Evolutionary conservation across 2,113 vertebrate genomes (phyloP).

Genomic region (Brachypteracias leptosomus): DNA sequence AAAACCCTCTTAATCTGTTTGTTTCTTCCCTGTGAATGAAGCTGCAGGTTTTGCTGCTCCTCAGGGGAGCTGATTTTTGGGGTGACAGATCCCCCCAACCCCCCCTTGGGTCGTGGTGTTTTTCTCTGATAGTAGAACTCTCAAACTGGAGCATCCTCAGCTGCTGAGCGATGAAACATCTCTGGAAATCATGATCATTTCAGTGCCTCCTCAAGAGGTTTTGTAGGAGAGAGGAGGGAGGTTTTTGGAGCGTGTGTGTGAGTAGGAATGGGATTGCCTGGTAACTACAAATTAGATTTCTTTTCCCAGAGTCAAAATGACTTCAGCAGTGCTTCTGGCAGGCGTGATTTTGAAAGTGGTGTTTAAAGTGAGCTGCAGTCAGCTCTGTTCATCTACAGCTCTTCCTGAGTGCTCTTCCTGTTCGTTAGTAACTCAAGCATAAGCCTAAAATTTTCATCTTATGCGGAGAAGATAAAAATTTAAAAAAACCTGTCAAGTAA

Average conservation of each 20-base stretch:
- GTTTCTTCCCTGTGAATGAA: neutral
- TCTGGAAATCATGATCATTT: fast-evolving
- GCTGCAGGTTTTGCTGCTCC: neutral
- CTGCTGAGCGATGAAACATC: neutral
- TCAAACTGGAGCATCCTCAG: neutral
- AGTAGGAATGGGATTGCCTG: neutral
- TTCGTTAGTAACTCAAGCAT: fast-evolving
- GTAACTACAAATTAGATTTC: neutral
- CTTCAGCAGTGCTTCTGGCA: neutral
- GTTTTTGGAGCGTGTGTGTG: fast-evolving
- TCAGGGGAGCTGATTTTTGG: neutral
- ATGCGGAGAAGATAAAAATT: neutral
- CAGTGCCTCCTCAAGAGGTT: fast-evolving
- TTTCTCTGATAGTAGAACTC: neutral
- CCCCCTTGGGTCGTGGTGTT: neutral
- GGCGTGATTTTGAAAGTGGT: neutral
- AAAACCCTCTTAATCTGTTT: neutral
- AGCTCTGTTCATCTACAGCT: neutral
- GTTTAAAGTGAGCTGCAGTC: neutral
- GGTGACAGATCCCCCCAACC: neutral
- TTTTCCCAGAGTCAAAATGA: neutral
- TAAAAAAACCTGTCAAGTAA: neutral
- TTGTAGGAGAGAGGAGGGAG: neutral
- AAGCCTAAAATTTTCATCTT: neutral
- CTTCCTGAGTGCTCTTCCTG: fast-evolving